Evolutionary conservation across 2,113 vertebrate species (phyloP).

Genomic region (Ardeotis arabs): DNA sequence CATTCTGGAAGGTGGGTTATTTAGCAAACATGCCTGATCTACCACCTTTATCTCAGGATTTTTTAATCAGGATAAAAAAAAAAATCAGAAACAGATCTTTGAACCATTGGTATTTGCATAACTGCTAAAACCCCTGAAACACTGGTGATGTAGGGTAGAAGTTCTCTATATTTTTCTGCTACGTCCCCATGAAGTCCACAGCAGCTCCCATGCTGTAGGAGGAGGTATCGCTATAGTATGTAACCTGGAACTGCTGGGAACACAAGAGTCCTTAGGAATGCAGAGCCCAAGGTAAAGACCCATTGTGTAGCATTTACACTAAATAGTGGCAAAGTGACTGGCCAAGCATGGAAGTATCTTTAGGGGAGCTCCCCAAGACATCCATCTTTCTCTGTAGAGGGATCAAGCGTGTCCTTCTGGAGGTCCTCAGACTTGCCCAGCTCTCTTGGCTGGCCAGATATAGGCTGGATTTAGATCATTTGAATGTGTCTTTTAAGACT

Average conservation of each 20-base stretch:
- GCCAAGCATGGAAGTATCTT: neutral
- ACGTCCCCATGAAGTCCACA: neutral
- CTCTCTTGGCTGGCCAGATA: neutral
- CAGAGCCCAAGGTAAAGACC: neutral
- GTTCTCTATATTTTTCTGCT: neutral
- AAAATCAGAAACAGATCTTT: neutral
- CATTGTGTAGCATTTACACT: neutral
- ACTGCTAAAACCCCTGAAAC: neutral
- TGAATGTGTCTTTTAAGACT: neutral
- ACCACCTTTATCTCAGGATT: neutral
- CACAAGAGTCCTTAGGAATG: neutral
- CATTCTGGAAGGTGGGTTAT: slow-evolving; percentile 89
- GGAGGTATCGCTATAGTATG: neutral
- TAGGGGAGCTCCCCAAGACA: neutral
- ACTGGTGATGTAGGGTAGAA: neutral
- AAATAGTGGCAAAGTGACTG: neutral
- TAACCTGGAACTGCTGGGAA: neutral
- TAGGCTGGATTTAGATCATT: neutral
- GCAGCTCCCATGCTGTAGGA: neutral
- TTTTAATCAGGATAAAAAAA: neutral
- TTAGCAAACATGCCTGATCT: neutral
- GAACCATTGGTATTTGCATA: neutral
- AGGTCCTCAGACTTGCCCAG: neutral
- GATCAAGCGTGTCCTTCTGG: neutral
- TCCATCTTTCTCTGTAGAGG: neutral